phyloP scores from a whole-genome alignment of 1,140 invertebrate species.

The Thaumetopoea pityocampa region DNA sequence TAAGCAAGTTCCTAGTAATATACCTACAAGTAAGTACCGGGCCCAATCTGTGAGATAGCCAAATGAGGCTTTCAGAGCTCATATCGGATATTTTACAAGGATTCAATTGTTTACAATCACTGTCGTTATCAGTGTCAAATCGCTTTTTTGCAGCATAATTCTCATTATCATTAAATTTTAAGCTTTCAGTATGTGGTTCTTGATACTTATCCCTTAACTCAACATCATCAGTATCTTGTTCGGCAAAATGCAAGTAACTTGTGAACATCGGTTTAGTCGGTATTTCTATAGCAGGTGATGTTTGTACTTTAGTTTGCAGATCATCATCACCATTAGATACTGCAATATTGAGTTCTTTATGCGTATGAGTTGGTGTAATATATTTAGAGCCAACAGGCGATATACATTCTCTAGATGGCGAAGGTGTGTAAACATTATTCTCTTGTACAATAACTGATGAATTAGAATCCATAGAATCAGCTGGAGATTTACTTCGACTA shows the following conservation, averaged over 20 bases:
- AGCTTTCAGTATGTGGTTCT: constrained; percentile 29
- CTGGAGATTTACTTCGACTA: constrained; percentile 60
- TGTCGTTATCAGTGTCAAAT: constrained; percentile 32
- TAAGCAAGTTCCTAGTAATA: constrained; percentile 92
- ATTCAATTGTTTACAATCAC: constrained; percentile 32
- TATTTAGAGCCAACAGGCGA: constrained; percentile 44
- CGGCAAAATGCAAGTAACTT: constrained; percentile 60
- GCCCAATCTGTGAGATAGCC: constrained; percentile 95
- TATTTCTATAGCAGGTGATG: constrained; percentile 63
- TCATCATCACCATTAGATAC: constrained; percentile 33
- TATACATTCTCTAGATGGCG: constrained; percentile 43
- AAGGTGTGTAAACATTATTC: constrained; percentile 39
- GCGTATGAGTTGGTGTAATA: constrained; percentile 25
- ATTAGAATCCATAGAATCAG: constrained; percentile 48
- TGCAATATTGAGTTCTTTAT: constrained; percentile 28
- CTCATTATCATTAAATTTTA: constrained; percentile 9
- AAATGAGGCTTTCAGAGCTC: constrained; percentile 92
- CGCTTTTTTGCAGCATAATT: not conserved
- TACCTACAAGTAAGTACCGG: constrained; percentile 94
- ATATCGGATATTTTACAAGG: constrained; percentile 90
- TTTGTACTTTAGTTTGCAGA: constrained; percentile 27
- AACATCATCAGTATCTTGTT: constrained; percentile 13
- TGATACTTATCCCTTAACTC: constrained; percentile 10
- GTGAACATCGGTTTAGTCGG: constrained; percentile 62
- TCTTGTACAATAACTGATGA: constrained; percentile 42